A percentile compares a stretch with the other conserved stretches of the same genome.
These are phyloP conservation scores for Sialis fuliginosa DNA, from an alignment of 2,888 invertebrate species.

Conservation along the genomic window DNA sequence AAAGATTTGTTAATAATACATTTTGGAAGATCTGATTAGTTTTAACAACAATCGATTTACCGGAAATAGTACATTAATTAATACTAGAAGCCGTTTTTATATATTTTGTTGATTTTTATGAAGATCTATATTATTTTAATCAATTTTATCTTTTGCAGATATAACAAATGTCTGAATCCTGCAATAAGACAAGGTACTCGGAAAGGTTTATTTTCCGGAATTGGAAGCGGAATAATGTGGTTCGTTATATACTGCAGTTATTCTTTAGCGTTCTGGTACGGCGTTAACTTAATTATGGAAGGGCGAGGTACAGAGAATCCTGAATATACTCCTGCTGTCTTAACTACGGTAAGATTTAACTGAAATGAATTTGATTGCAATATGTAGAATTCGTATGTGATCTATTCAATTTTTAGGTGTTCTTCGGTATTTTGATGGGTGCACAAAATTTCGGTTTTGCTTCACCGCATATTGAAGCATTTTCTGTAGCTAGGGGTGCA, in stretches of 20 bases:
- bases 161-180: constrained; percentile 32
- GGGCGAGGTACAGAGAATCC: constrained; percentile 35
- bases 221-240: constrained; percentile 58
- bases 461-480: constrained; percentile 57
- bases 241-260: constrained; percentile 56
- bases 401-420: constrained; percentile 30
- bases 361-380: too few species aligned
- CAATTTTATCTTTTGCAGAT: constrained; percentile 22
- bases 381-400: too few species aligned
- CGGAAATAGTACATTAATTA: too few species aligned
- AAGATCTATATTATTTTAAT: too few species aligned
- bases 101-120: too few species aligned
- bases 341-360: constrained; percentile 43
- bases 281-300: constrained; percentile 48
- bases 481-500: constrained; percentile 50
- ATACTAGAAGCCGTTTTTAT: too few species aligned
- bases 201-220: constrained; percentile 47
- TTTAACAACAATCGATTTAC: too few species aligned
- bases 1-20: too few species aligned
- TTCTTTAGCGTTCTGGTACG: constrained; percentile 65
- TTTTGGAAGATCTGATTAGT: too few species aligned
- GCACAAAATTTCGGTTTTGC: constrained; percentile 62
- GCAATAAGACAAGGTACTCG: constrained; percentile 42
- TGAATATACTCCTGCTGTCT: constrained; percentile 47
- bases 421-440: constrained; percentile 63